phyloP scores from a whole-genome alignment of 2,888 invertebrate species.

The Archaeoteleia sp. region DNA sequence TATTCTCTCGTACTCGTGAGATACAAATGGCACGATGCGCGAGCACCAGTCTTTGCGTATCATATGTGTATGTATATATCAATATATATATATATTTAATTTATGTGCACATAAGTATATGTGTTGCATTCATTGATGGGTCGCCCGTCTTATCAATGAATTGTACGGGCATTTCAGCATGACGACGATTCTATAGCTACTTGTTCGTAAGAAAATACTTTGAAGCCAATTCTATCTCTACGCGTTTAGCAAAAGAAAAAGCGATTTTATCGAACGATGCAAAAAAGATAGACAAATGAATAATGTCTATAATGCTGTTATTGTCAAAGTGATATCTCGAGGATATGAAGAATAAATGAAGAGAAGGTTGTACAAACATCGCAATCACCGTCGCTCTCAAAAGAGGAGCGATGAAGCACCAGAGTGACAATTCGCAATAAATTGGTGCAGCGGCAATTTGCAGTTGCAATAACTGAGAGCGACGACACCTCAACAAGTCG shows the following conservation, averaged over 20 bases:
- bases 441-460: no score
- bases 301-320: slow-evolving; percentile 19
- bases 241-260: slow-evolving; percentile 23
- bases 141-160: no score
- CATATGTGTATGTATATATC: slow-evolving; percentile 16
- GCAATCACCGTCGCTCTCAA: no score
- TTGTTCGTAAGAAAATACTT: slow-evolving; percentile 10
- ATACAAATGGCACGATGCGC: slow-evolving; percentile 22
- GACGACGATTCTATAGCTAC: slow-evolving; percentile 22
- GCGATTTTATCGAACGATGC: slow-evolving; percentile 23
- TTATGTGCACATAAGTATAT: no score
- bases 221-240: slow-evolving; percentile 10
- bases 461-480: no score
- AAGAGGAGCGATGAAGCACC: no score
- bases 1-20: slow-evolving; percentile 25
- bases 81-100: slow-evolving; percentile 25
- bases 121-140: no score
- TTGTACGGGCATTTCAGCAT: slow-evolving; percentile 22
- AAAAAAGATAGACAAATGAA: slow-evolving; percentile 19
- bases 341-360: slow-evolving; percentile 38
- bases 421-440: no score
- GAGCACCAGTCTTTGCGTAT: slow-evolving; percentile 21
- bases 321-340: slow-evolving; percentile 31
- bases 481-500: no score
- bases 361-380: no score